phyloP scores from a whole-genome alignment of 2,113 vertebrate species.

The Austrofundulus limnaeus region DNA sequence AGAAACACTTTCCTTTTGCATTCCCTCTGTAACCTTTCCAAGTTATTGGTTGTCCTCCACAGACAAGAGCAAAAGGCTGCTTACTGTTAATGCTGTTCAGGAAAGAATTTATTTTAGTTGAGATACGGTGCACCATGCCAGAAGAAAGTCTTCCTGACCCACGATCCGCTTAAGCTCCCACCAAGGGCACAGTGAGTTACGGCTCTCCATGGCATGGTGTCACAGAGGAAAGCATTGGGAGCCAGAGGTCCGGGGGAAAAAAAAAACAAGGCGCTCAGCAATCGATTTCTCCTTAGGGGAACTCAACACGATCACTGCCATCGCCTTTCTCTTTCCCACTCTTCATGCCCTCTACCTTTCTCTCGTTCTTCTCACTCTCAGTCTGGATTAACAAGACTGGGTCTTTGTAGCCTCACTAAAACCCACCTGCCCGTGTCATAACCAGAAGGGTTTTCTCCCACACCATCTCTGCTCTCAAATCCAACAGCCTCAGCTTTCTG shows the following conservation, averaged over 20 bases:
- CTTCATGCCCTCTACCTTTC: constrained; percentile 48
- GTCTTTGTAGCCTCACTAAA: constrained; percentile 29
- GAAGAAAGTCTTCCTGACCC: constrained; percentile 71
- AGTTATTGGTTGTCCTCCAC: constrained; percentile 52
- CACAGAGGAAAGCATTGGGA: constrained; percentile 61
- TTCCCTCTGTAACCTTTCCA: constrained; percentile 52
- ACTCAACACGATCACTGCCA: constrained; percentile 56
- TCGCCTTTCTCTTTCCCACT: constrained; percentile 51
- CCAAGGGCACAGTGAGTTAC: constrained; percentile 70
- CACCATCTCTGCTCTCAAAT: constrained; percentile 52
- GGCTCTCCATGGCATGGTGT: constrained; percentile 64
- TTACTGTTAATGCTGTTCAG: constrained; percentile 71
- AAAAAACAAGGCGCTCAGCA: constrained; percentile 63
- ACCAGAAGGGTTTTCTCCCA: constrained; percentile 41
- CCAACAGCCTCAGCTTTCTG: constrained; percentile 51
- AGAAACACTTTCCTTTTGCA: constrained; percentile 48
- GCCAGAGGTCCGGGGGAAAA: constrained; percentile 59
- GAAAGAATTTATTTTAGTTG: constrained; percentile 68
- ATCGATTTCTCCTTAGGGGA: constrained; percentile 74
- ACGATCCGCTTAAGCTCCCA: constrained; percentile 68
- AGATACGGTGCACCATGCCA: constrained; percentile 63
- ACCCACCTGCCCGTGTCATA: constrained; percentile 44
- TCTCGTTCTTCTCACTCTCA: constrained; percentile 41
- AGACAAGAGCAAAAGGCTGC: constrained; percentile 58
- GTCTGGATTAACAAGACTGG: constrained; percentile 26